Base-by-base conservation (phyloP, 2,113 vertebrate species). In the Labeo rohita region DNA sequence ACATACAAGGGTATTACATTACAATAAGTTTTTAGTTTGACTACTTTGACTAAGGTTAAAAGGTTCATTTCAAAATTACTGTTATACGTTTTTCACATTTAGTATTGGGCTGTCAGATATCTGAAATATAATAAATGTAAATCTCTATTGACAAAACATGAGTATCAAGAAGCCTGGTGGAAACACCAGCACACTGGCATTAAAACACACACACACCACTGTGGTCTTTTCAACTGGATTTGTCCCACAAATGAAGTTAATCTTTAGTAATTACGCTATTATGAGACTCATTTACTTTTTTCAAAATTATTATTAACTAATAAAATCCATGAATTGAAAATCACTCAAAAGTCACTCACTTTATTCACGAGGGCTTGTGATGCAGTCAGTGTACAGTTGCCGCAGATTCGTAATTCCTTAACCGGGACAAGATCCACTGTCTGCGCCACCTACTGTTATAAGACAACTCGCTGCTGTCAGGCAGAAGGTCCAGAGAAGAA, bases 401-500 rank as follows among this genome's bases (percentile, higher is more conserved):
- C 86, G 74, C 73, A 88, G 90, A 90, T 93, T 88, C 92, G 87
- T 91, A 91, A 90, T 92, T 92, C 92, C 90, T 90, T 89, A 83
- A 85, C 92, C 89, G 86, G 56, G 80, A 90, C 91, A 83, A 87
- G 86, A 89, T 90, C 91, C 50, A 56, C 87, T 78, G 21, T 75
- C 87, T 91, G 90, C 91, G 90, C 94, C 94, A 94, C 94, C 95
- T 94, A 92, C 94, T 94, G 93, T 92, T 91, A 91, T 88, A 87
- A 91, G 89, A 79, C 88, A 87, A 84, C 74, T 36, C 77, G 85
- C 85, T 86, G 88, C 75, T 87, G 87, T 87, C 70, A 16, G 61
- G 43, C 34, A 75, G 66, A 85, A 21, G 68, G 36, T 78, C 50
- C 68, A 54, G 45, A 84, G 77, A 36, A 90, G 85, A 78, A 52